These are phyloP conservation scores for Stegana nigrithorax DNA, from an alignment of 2,888 invertebrate species.

Conservation along the genomic window DNA sequence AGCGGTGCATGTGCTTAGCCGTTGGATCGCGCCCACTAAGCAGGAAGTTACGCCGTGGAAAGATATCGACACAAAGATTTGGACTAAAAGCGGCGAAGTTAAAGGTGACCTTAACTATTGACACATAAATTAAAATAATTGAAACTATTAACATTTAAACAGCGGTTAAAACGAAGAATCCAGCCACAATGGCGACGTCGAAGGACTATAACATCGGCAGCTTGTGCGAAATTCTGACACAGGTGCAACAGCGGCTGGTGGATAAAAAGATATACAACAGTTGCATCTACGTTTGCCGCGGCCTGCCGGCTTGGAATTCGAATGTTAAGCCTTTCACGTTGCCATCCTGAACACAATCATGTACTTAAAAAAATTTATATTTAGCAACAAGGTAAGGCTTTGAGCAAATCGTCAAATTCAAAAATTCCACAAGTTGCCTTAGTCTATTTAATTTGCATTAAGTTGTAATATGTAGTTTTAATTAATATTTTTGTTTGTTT, in stretches of 20 bases:
- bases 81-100: conserved; percentile 65
- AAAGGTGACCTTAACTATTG: conserved; percentile 42
- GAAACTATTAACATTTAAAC: not conserved
- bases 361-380: not conserved
- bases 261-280: conserved; percentile 54
- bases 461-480: not conserved
- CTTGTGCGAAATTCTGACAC: conserved; percentile 47
- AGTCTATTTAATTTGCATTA: not conserved
- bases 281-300: conserved; percentile 59
- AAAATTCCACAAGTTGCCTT: too few relatives aligned
- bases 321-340: conserved; percentile 51
- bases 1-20: conserved; percentile 69
- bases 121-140: not conserved
- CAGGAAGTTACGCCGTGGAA: conserved; percentile 68
- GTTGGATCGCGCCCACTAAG: conserved; percentile 67
- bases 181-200: conserved; percentile 13
- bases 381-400: not conserved
- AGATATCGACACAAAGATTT: conserved; percentile 66
- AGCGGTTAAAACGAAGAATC: not conserved
- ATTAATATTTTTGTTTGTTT: not conserved
- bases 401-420: too few relatives aligned
- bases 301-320: conserved; percentile 60
- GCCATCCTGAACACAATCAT: conserved; percentile 30
- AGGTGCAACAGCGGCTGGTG: conserved; percentile 50
- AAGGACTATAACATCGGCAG: conserved; percentile 53